Conservation (phyloP, 2,888 invertebrate species). For the Cephalotes varians region DNA sequence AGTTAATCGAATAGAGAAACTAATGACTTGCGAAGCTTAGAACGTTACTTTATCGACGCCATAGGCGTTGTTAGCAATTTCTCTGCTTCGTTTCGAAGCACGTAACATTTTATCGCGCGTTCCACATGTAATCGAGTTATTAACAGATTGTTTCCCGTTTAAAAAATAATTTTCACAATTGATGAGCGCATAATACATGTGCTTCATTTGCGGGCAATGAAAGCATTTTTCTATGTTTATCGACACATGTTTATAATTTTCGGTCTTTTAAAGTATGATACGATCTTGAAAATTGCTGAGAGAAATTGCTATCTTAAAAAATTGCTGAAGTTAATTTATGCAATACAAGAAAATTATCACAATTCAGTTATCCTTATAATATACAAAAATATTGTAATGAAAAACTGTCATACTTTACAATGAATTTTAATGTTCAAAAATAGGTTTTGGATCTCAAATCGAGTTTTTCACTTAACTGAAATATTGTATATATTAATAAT, state of each 20-base stretch:
- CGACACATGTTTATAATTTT: not conserved
- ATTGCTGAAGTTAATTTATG: not conserved
- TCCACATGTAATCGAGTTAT: not conserved
- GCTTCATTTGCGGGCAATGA: not conserved
- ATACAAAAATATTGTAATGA: not conserved
- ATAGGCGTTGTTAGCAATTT: not conserved
- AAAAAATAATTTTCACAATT: not conserved
- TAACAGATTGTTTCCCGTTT: not conserved
- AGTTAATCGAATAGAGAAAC: constrained; percentile 27
- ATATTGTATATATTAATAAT: too few relatives aligned
- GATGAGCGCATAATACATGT: not conserved
- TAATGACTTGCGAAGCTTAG: constrained; percentile 23
- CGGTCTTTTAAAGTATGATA: not conserved
- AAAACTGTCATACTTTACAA: not conserved
- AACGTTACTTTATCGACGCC: not conserved
- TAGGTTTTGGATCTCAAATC: not conserved
- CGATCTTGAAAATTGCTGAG: not conserved
- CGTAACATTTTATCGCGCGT: not conserved
- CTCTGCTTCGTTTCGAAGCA: constrained; percentile 6
- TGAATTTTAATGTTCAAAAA: not conserved
- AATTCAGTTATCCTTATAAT: not conserved
- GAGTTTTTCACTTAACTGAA: not conserved
- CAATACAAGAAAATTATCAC: not conserved
- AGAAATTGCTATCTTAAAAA: not conserved
- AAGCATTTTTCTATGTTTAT: not conserved